Conservation (phyloP, 2,797 vertebrate species). For the Sphaeramia orbicularis region DNA sequence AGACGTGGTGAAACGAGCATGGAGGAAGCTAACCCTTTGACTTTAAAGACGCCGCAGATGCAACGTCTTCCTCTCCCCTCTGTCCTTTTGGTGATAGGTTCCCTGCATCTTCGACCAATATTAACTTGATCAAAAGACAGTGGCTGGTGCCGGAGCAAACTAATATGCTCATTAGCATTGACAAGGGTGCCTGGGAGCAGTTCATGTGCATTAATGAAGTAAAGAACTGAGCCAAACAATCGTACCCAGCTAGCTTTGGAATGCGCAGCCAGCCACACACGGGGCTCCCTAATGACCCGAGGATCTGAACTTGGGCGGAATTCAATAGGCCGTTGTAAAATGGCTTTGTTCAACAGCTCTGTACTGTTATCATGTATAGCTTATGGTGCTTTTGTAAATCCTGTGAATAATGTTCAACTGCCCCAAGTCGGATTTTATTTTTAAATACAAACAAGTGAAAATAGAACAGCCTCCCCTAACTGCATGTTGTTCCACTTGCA, state of each 20-base stretch:
- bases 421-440: slow-evolving; percentile 71
- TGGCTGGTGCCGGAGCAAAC: slow-evolving; percentile 73
- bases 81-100: slow-evolving; percentile 62
- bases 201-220: slow-evolving; percentile 85
- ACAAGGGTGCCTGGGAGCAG: slow-evolving; percentile 73
- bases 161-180: slow-evolving; percentile 86
- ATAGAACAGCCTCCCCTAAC: slow-evolving; percentile 49
- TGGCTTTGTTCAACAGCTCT: slow-evolving; percentile 73
- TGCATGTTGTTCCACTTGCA: slow-evolving; percentile 57
- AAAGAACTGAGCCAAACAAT: slow-evolving; percentile 81
- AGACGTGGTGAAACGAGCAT: slow-evolving; percentile 20
- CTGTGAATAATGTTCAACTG: slow-evolving; percentile 70
- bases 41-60: slow-evolving; percentile 40
- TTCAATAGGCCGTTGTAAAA: slow-evolving; percentile 74
- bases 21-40: slow-evolving; percentile 27
- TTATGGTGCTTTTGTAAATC: slow-evolving; percentile 70
- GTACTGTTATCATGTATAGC: slow-evolving; percentile 67
- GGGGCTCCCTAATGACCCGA: slow-evolving; percentile 79
- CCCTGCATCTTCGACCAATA: slow-evolving; percentile 72
- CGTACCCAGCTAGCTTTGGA: slow-evolving; percentile 65
- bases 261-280: slow-evolving; percentile 69
- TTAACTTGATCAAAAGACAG: slow-evolving; percentile 83
- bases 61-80: slow-evolving; percentile 55
- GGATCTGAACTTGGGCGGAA: slow-evolving; percentile 70
- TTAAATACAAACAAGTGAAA: slow-evolving; percentile 75